Base-by-base conservation (phyloP, 2,888 invertebrate species). In the Cosmopolites sordidus region DNA sequence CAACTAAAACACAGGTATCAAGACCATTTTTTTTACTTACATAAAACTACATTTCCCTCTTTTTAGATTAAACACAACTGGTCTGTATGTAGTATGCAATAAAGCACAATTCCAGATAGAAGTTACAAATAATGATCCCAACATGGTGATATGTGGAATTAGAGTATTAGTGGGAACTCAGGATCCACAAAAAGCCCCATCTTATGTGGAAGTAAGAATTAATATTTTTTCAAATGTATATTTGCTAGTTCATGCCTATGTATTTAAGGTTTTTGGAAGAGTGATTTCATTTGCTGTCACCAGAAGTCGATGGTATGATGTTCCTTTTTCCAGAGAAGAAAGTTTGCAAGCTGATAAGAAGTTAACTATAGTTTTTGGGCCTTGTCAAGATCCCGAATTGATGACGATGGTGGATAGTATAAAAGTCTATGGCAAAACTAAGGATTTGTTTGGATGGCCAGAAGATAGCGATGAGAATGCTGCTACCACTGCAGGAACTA, bases 401-500 rank as follows among this genome's bases (percentile, higher is more conserved):
- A 87, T 95, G 3, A 92, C 89, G 1, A 90, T 96, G 85, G 83
- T 98, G 0, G 96, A 98, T 72, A 92, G 91, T 42, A 86, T 97
- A 16, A 95, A 95, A 79, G 51, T 66, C 66, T 96, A 96, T 70
- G 94, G 94, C 1, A 95, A 94, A 75, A 90, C 92, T 1, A 97
- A 97, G 73, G 96, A 96, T 69, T 81, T 87, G 1, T 95, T 97
- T 68, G 95, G 95, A 38, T 97, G 96, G 97, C 95, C 95, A 0
- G 96, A 97, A 70, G 96, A 97, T 67, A 84, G 82, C 6, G 95
- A 96, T 66, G 96, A 96, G 58, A 43, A 16, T 9, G 47, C 47
- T n/a, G 16, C 48, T 18, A 11, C 43, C 2, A 73, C 69, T 15
- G 64, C 73, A 0, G 57, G 60, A 3, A 56, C 69, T 22, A 64